phyloP scores from a whole-genome alignment of 2,888 invertebrate genomes.

The Leptopilina drosophilae region DNA sequence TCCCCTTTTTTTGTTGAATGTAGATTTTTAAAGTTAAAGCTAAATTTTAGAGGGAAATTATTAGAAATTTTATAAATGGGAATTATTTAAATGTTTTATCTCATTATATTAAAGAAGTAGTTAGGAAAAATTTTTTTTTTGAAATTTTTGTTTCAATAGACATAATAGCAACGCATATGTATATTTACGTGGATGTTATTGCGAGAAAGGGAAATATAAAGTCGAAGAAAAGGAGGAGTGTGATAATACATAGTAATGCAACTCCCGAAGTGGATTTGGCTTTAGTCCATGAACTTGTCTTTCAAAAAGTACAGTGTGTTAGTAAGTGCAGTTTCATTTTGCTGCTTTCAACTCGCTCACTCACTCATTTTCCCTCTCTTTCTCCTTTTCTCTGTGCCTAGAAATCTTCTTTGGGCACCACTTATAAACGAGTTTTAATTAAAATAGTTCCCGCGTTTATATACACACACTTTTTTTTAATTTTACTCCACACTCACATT shows the following conservation, averaged over 20 bases:
- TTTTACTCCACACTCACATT: not conserved
- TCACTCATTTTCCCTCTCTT: too few species aligned
- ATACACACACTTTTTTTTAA: too few species aligned
- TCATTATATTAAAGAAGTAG: not conserved
- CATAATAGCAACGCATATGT: not conserved
- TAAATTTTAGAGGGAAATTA: too few species aligned
- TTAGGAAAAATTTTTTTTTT: not conserved
- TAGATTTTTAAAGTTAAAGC: too few species aligned
- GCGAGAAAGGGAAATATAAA: not conserved
- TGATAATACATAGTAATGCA: constrained; percentile 19
- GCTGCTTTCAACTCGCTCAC: too few species aligned
- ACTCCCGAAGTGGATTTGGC: constrained; percentile 7
- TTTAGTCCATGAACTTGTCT: constrained; percentile 23
- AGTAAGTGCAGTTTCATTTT: constrained; percentile 28
- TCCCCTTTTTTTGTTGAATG: too few species aligned
- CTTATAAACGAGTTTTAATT: constrained; percentile 27
- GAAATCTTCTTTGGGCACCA: constrained; percentile 1
- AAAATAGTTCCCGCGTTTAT: not conserved
- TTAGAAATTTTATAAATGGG: not conserved
- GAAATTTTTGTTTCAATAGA: not conserved
- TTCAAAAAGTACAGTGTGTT: not conserved
- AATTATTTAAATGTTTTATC: not conserved
- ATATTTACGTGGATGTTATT: constrained; percentile 7
- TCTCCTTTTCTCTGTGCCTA: not conserved
- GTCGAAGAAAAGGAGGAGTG: constrained; percentile 7